Percentiles rank a stretch among this genome's conserved stretches.
phyloP scores from a whole-genome alignment of 92 coral and sea anemone genomes.

The Epizoanthus stellaris region DNA sequence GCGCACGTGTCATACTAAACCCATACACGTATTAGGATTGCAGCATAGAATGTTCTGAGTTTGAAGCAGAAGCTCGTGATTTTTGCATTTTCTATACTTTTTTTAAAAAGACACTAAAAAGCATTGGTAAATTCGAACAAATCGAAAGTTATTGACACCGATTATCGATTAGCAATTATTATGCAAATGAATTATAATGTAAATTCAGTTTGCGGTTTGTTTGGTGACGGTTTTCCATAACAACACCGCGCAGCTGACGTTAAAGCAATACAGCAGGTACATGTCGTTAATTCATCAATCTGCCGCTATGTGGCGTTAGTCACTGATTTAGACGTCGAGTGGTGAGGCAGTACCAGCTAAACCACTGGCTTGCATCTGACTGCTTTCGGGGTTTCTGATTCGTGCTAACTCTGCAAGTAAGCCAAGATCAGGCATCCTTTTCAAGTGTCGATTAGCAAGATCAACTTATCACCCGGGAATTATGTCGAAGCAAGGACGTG shows the following conservation, averaged over 20 bases:
- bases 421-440: background rate
- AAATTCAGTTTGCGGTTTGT: constrained; percentile 31
- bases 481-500: constrained; percentile 77
- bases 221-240: constrained; percentile 56
- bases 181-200: constrained; percentile 23
- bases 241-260: constrained; percentile 50
- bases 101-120: no score
- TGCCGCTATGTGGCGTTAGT: background rate
- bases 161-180: background rate
- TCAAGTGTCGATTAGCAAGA: background rate
- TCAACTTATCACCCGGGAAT: background rate
- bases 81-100: no score
- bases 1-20: no score
- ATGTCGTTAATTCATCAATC: background rate
- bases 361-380: background rate
- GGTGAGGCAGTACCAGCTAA: background rate
- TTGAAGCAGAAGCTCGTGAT: no score
- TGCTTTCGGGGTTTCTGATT: background rate
- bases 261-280: background rate
- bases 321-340: background rate
- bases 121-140: background rate
- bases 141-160: background rate
- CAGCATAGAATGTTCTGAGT: no score
- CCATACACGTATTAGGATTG: no score
- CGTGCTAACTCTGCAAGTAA: background rate